Evolutionary conservation across 1,140 invertebrate species (phyloP).

Genomic region (Drosophila bocki): DNA sequence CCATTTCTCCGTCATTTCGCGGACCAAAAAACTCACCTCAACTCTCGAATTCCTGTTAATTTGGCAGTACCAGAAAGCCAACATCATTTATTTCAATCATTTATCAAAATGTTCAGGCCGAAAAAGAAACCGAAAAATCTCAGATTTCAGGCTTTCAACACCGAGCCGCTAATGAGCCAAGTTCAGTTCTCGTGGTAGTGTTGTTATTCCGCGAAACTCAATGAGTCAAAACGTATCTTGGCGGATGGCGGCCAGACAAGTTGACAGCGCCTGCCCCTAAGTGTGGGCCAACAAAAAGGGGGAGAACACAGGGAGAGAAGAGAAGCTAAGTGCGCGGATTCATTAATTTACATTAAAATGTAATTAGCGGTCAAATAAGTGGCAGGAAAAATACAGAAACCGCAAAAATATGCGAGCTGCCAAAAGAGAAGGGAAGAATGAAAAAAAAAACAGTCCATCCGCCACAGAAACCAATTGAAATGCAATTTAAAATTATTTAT

Average conservation of each 20-base stretch:
- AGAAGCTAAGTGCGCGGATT: constrained; percentile 73
- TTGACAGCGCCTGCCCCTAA: constrained; percentile 58
- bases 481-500: constrained; percentile 60
- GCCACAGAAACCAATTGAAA: constrained; percentile 56
- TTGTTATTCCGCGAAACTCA: constrained; percentile 44
- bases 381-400: constrained; percentile 60
- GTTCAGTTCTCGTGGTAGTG: constrained; percentile 44
- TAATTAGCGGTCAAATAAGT: constrained; percentile 76
- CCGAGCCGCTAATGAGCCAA: constrained; percentile 70
- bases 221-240: constrained; percentile 50
- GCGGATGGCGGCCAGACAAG: constrained; percentile 48
- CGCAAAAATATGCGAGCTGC: constrained; percentile 59
- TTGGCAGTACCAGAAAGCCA: constrained; percentile 35
- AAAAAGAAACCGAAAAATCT: constrained; percentile 53
- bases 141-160: constrained; percentile 55
- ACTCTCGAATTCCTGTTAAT: constrained; percentile 42
- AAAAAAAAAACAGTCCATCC: constrained; percentile 1
- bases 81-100: constrained; percentile 79
- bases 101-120: constrained; percentile 61
- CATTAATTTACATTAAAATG: constrained; percentile 83
- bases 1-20: neutral
- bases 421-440: constrained; percentile 21
- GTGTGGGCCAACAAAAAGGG: neutral
- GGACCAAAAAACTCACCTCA: constrained; percentile 5
- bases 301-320: neutral